Evolutionary conservation across 2,113 vertebrate species (phyloP), one percentile per base, ranked within the genome.

Genomic region (Carassius gibelio): DNA sequence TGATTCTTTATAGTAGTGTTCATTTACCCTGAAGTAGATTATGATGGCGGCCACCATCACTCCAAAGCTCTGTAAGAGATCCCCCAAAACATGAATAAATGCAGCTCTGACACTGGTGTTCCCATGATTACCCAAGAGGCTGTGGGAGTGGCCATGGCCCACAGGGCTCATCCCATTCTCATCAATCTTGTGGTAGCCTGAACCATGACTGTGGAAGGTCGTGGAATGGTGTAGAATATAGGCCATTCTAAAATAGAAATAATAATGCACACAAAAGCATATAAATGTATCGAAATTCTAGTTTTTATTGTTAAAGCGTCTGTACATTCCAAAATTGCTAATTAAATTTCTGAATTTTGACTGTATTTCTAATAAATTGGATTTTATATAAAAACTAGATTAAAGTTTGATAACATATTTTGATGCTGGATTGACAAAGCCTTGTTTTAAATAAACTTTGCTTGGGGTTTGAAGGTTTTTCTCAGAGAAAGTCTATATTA

Each of bases 11-110:
- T 66, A 42, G 81, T 15, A n/a, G 30, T 68, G 59, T 57, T 66
- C 52, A 92, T 93, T 94, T 89, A 99, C 98, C 97, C 98, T 96
- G 90, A 98, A 96, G 91, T 95, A 99, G 95, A 99, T 99, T 91
- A 99, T 91, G 79, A 91, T 94, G 50, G 98, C 97, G 0, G 98
- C 98, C 80, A 97, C 94, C 86, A 97, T 94, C 89, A 99, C 97
- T 0, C 98, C 96, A 0, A 99, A 0, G 50, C 98, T 99, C 93
- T 99, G 98, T 90, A 99, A 95, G 59, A 99, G 95, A 80, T 99
- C 98, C 1, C 98, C 98, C 81, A 99, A 88, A 85, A 99, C 98
- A 0, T 99, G 98, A 83, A 99, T 95, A 30, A 99, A 99, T 74
- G 98, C 98, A 0, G 98, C 98, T 0, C 96, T 94, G 76, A 99